Evolutionary conservation across 2,797 vertebrate species (phyloP).

Genomic region (Parotocinclus haroldoi): DNA sequence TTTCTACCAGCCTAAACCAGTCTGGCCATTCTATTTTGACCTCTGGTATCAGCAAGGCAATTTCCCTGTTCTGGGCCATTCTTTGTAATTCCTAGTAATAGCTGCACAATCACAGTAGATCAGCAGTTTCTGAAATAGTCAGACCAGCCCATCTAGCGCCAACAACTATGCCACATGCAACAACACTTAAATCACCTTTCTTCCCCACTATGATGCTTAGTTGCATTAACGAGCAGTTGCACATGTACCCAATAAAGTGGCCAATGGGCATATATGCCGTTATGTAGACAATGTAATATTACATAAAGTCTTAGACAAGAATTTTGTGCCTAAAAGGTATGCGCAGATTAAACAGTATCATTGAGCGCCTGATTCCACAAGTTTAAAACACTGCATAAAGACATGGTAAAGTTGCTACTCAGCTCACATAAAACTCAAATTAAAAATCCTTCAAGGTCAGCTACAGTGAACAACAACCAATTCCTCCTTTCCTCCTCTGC

Average conservation of each 20-base stretch:
- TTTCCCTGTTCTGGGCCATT: slow-evolving; percentile 1
- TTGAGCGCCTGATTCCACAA: slow-evolving; percentile 2
- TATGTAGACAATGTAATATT: slow-evolving; percentile 4
- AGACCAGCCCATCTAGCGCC: too few relatives aligned
- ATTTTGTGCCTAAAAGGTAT: slow-evolving; percentile 7
- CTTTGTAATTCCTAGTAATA: too few relatives aligned
- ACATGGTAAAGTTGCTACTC: slow-evolving; percentile 30
- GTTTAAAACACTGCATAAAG: slow-evolving; percentile 26
- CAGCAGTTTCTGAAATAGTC: too few relatives aligned
- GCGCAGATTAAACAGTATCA: too few relatives aligned
- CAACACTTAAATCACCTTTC: too few relatives aligned
- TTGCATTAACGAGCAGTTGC: too few relatives aligned
- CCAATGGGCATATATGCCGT: too few relatives aligned
- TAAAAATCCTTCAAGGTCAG: slow-evolving; percentile 39
- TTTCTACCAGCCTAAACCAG: slow-evolving; percentile 21
- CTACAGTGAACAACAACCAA: slow-evolving; percentile 35
- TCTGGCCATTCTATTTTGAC: slow-evolving; percentile 40
- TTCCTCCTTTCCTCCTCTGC: slow-evolving; percentile 19
- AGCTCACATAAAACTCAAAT: slow-evolving; percentile 31
- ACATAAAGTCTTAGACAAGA: slow-evolving; percentile 4
- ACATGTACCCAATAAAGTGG: too few relatives aligned
- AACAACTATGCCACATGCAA: too few relatives aligned
- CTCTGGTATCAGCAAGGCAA: slow-evolving; percentile 40
- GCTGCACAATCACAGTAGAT: too few relatives aligned
- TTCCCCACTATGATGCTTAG: too few relatives aligned